phyloP scores from a whole-genome alignment of 2,113 vertebrate genomes.

The Dicerorhinus sumatrensis region DNA sequence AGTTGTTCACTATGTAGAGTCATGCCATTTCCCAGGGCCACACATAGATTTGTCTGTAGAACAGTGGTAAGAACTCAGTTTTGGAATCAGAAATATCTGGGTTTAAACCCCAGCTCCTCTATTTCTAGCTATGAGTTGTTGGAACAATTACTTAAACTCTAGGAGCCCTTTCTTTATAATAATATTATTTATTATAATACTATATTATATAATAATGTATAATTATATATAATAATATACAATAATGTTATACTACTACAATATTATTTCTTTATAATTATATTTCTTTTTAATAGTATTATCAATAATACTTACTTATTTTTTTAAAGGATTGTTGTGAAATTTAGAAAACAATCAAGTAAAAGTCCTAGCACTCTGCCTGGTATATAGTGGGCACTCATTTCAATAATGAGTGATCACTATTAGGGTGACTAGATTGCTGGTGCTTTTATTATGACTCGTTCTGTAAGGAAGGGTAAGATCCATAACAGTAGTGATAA shows the following conservation, averaged over 20 bases:
- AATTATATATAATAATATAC: neutral
- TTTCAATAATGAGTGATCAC: neutral
- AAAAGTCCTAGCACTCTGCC: neutral
- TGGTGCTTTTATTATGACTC: too few relatives aligned
- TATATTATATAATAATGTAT: neutral
- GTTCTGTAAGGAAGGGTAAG: neutral
- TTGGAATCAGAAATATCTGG: neutral
- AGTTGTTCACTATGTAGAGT: neutral
- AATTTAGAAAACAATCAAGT: neutral
- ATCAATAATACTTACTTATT: neutral
- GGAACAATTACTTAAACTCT: neutral
- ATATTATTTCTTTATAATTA: neutral
- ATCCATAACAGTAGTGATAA: neutral
- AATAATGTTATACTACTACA: neutral
- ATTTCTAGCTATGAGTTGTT: neutral
- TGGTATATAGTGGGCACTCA: neutral
- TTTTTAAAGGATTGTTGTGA: neutral
- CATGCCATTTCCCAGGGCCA: neutral
- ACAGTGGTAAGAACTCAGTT: neutral
- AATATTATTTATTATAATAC: neutral
- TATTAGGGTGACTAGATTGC: neutral
- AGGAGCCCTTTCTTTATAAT: neutral
- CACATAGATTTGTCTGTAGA: neutral
- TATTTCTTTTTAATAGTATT: neutral
- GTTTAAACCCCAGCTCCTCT: neutral